Conservation (phyloP, 2,113 vertebrate species). For the Melanerpes formicivorus region DNA sequence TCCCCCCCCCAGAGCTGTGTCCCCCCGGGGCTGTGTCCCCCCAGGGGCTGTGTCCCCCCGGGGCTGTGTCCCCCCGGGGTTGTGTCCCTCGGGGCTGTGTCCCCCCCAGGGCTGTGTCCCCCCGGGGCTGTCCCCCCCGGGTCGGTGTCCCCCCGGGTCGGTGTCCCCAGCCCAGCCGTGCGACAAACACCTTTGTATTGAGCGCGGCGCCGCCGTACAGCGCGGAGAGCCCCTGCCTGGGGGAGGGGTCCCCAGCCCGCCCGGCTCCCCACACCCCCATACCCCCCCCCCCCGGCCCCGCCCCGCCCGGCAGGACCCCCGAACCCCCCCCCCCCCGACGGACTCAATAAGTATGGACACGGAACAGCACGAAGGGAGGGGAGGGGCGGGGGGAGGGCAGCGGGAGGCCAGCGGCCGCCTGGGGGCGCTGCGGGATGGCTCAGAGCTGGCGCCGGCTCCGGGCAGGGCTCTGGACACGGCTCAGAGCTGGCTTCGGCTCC, state of each 20-base stretch:
- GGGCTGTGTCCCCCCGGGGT: no score
- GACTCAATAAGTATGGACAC: slow-evolving; percentile 30
- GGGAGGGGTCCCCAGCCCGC: background rate
- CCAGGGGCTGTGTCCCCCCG: no score
- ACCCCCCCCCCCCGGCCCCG: background rate
- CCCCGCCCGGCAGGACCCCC: background rate
- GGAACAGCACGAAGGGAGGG: slow-evolving; percentile 22
- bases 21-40: no score
- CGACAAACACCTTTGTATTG: slow-evolving; percentile 62
- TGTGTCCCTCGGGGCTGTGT: no score
- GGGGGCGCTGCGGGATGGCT: background rate
- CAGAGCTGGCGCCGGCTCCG: no score
- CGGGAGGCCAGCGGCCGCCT: background rate
- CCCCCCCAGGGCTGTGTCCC: no score
- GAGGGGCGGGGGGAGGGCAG: background rate
- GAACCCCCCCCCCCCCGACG: background rate
- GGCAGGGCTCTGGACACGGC: no score
- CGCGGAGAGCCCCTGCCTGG: slow-evolving; percentile 12
- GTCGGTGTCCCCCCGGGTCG: background rate
- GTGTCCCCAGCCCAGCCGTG: slow-evolving; percentile 6
- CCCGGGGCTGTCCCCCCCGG: no score
- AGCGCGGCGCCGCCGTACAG: slow-evolving; percentile 19
- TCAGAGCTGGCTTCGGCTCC: no score
- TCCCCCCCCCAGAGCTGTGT: no score
- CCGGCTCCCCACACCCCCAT: background rate